phyloP scores from a whole-genome alignment of 1,140 invertebrate species.

The Cecropterus lyciades region DNA sequence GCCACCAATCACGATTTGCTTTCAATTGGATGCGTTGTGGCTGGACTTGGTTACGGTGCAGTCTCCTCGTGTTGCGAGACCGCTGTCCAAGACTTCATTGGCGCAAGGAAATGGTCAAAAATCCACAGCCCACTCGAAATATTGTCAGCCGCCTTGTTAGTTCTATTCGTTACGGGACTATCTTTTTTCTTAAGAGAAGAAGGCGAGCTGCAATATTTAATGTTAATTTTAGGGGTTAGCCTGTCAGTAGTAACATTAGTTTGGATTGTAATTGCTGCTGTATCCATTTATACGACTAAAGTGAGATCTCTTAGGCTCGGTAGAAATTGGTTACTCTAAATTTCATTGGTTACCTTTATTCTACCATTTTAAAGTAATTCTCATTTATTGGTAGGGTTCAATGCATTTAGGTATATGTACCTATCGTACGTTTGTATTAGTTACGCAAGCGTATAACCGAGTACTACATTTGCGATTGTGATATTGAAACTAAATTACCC shows the following conservation, averaged over 20 bases:
- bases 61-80: constrained; percentile 69
- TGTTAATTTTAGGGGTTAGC: constrained; percentile 62
- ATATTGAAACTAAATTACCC: too few relatives aligned
- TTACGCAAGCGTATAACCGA: too few relatives aligned
- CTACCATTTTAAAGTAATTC: too few relatives aligned
- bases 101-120: constrained; percentile 73
- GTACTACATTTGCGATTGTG: too few relatives aligned
- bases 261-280: constrained; percentile 58
- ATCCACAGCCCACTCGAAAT: constrained; percentile 73
- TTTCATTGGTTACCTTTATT: too few relatives aligned
- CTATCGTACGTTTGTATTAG: too few relatives aligned
- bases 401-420: too few relatives aligned
- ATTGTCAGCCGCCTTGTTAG: constrained; percentile 55
- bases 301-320: constrained; percentile 51
- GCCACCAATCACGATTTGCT: constrained; percentile 63
- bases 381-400: too few relatives aligned
- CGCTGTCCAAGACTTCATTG: constrained; percentile 69
- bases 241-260: constrained; percentile 51
- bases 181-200: constrained; percentile 50
- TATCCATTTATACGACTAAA: constrained; percentile 64
- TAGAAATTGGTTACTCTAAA: constrained; percentile 10
- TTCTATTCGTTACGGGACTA: constrained; percentile 53
- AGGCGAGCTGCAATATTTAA: constrained; percentile 56
- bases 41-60: constrained; percentile 70
- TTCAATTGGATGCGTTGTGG: constrained; percentile 68